Evolutionary conservation across 2,113 vertebrate species (phyloP).

Genomic region (Solea senegalensis): DNA sequence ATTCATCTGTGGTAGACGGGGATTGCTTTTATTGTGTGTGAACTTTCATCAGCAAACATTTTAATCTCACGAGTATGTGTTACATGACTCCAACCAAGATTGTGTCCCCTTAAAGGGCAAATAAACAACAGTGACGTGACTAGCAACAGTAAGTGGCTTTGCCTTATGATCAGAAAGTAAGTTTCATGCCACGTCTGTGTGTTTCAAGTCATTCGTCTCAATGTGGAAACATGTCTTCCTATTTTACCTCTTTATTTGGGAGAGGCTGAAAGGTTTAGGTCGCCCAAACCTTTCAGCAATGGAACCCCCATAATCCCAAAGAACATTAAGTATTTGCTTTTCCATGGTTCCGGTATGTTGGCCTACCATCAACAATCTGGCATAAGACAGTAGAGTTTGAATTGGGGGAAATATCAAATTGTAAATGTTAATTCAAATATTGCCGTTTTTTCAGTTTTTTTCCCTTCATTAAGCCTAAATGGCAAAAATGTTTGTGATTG

Average conservation of each 20-base stretch:
- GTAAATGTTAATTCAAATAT: no score
- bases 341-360: no score
- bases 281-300: no score
- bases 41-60: slow-evolving; percentile 12
- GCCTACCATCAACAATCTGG: no score
- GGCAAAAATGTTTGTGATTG: no score
- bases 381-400: no score
- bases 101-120: not conserved
- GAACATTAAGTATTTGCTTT: no score
- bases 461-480: no score
- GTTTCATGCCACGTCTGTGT: not conserved
- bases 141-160: not conserved
- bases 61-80: slow-evolving; percentile 22
- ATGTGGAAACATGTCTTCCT: not conserved
- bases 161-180: not conserved
- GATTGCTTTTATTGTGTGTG: not conserved
- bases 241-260: not conserved
- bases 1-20: not conserved
- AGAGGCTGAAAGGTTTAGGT: not conserved
- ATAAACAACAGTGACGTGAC: not conserved
- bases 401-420: no score
- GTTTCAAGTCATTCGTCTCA: not conserved
- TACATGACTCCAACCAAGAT: slow-evolving; percentile 17
- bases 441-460: no score
- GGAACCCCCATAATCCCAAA: no score